A percentile compares a stretch with the other conserved stretches of the same genome.
These are phyloP conservation scores for Pseudomugil tenellus DNA, from an alignment of 2,797 vertebrate species.

Conservation along the genomic window DNA sequence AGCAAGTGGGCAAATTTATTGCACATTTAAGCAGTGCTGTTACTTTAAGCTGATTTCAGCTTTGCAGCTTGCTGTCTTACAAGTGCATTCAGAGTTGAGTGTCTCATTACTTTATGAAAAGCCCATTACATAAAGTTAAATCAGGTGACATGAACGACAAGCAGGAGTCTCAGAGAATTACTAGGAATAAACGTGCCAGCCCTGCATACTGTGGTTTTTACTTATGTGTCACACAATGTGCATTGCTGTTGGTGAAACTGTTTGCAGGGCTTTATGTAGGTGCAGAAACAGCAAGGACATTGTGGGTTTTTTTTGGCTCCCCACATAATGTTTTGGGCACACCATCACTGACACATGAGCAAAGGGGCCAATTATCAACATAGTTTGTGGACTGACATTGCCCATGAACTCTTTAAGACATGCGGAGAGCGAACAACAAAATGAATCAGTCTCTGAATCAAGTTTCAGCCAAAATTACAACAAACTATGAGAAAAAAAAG, in stretches of 20 bases:
- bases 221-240: constrained; percentile 56
- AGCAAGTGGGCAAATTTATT: constrained; percentile 52
- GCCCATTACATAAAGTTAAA: constrained; percentile 39
- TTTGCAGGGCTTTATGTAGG: constrained; percentile 55
- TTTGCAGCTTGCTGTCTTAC: constrained; percentile 34
- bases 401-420: constrained; percentile 36
- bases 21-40: constrained; percentile 25
- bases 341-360: constrained; percentile 68
- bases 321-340: constrained; percentile 51
- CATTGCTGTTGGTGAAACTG: constrained; percentile 62
- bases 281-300: constrained; percentile 64
- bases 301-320: constrained; percentile 63
- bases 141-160: constrained; percentile 54
- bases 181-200: constrained; percentile 52
- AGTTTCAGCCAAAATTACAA: constrained; percentile 3
- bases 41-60: constrained; percentile 40
- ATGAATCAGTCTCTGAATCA: constrained; percentile 29
- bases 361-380: constrained; percentile 70
- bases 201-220: constrained; percentile 70
- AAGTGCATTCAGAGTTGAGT: constrained; percentile 44
- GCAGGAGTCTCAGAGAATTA: constrained; percentile 47
- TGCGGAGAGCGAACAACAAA: constrained; percentile 45
- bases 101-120: constrained; percentile 56
- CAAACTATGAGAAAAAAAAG: constrained; percentile 7
- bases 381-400: constrained; percentile 60